These are phyloP conservation scores for Phrynocephalus guinanensis DNA, from an alignment of 2,797 vertebrate species.

Conservation along the genomic window DNA sequence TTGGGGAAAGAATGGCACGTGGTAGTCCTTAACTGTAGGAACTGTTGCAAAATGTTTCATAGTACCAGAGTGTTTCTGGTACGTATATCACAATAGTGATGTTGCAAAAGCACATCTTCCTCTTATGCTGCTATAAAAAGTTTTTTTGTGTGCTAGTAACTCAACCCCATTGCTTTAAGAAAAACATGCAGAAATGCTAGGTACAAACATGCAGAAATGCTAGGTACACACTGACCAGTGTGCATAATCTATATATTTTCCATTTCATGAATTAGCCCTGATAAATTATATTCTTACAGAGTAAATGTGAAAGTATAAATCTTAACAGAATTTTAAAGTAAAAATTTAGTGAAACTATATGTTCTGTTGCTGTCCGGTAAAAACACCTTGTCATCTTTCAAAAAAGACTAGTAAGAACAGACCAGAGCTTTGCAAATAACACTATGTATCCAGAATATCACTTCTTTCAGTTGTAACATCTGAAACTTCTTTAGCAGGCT, in stretches of 20 bases:
- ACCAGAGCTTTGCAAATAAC: background rate
- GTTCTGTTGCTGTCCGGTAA: background rate
- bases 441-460: background rate
- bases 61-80: slow-evolving; percentile 10
- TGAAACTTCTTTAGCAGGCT: background rate
- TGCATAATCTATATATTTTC: background rate
- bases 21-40: background rate
- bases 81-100: background rate
- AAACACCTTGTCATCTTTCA: background rate
- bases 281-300: background rate
- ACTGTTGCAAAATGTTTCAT: slow-evolving; percentile 21
- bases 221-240: background rate
- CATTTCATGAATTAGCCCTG: background rate
- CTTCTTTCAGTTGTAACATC: background rate
- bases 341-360: background rate
- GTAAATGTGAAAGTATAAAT: background rate
- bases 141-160: background rate
- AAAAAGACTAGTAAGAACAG: background rate
- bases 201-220: background rate
- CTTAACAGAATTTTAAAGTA: slow-evolving; percentile 7
- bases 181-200: background rate
- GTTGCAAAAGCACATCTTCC: slow-evolving; percentile 13
- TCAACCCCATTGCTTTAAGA: background rate
- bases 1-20: background rate
- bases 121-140: background rate